These are phyloP conservation scores for Ianthella basta DNA, from an alignment of 37 sponge, comb jelly and placozoan genomes.

Conservation along the genomic window DNA sequence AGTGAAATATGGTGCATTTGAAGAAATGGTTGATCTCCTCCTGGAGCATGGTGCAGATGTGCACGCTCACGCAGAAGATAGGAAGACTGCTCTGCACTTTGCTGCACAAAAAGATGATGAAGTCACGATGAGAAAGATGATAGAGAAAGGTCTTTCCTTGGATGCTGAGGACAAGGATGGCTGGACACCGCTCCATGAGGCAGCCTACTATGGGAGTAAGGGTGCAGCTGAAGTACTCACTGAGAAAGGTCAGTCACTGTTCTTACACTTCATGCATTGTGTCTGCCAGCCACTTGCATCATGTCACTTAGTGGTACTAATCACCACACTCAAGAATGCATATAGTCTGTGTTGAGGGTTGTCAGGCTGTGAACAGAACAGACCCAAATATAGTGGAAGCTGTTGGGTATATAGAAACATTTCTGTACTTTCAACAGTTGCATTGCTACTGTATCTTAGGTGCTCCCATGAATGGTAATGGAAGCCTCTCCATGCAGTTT, in stretches of 20 bases:
- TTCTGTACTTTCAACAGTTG: too few species aligned
- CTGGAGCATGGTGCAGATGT: neutral
- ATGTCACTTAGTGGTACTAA: too few species aligned
- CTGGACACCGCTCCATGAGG: constrained; percentile 25
- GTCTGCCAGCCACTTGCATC: too few species aligned
- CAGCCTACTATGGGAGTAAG: neutral
- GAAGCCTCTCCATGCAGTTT: too few species aligned
- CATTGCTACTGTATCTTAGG: too few species aligned
- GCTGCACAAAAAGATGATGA: constrained; percentile 19
- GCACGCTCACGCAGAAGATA: neutral
- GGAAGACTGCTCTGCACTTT: constrained; percentile 17
- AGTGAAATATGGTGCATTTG: neutral
- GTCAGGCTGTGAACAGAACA: too few species aligned
- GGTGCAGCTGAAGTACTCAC: neutral
- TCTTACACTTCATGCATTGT: too few species aligned
- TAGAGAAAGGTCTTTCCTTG: constrained; percentile 9
- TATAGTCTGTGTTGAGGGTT: too few species aligned
- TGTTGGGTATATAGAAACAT: too few species aligned
- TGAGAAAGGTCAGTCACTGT: constrained; percentile 6
- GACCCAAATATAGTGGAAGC: too few species aligned
- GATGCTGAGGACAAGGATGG: constrained; percentile 26
- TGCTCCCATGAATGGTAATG: too few species aligned
- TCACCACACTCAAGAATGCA: too few species aligned
- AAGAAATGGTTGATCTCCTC: neutral
- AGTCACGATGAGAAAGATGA: neutral